Evolutionary conservation across 1,140 invertebrate genomes (phyloP).

Genomic region (Drosophila kurseongensis): DNA sequence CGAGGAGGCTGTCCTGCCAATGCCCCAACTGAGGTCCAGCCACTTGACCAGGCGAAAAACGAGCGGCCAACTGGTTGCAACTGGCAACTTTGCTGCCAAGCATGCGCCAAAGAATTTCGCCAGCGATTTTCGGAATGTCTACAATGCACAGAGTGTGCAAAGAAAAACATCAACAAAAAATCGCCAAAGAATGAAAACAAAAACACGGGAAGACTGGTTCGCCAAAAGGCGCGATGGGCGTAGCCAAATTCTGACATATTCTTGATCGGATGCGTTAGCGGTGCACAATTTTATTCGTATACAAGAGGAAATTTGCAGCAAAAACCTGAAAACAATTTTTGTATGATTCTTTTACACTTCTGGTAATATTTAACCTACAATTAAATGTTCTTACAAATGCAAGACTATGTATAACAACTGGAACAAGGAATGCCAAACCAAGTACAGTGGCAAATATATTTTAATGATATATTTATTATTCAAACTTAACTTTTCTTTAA

Average conservation of each 20-base stretch:
- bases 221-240: slow-evolving; percentile 25
- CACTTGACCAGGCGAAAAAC: slow-evolving; percentile 62
- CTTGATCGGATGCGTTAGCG: neutral
- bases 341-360: no score
- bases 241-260: slow-evolving; percentile 29
- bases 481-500: no score
- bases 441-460: no score
- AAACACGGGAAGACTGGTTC: slow-evolving; percentile 33
- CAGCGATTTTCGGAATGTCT: slow-evolving; percentile 79
- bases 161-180: slow-evolving; percentile 57
- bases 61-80: slow-evolving; percentile 59
- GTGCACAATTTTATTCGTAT: neutral
- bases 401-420: no score
- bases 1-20: slow-evolving; percentile 9
- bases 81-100: slow-evolving; percentile 45
- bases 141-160: slow-evolving; percentile 72
- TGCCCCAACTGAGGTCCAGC: slow-evolving; percentile 41
- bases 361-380: no score
- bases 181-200: slow-evolving; percentile 41
- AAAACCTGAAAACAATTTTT: neutral
- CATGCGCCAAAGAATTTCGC: slow-evolving; percentile 79
- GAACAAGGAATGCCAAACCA: no score
- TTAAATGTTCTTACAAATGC: no score
- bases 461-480: no score
- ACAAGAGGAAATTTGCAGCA: neutral